Evolutionary conservation across 2,797 vertebrate genomes (phyloP).

Genomic region (Ibycter americanus): DNA sequence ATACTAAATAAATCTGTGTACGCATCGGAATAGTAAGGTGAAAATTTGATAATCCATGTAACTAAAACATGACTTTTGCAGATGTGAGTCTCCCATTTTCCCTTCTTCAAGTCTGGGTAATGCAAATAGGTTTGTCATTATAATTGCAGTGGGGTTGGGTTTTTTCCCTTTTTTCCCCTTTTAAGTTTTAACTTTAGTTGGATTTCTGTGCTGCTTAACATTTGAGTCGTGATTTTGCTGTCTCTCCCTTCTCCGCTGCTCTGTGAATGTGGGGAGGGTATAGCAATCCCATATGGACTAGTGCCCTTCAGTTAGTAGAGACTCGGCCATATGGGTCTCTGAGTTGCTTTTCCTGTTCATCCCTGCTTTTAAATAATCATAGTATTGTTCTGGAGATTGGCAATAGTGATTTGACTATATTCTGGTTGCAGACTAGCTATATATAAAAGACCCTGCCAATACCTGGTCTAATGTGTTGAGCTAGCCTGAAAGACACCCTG

Average conservation of each 20-base stretch:
- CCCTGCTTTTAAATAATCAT: background rate
- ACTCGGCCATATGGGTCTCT: background rate
- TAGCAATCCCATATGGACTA: background rate
- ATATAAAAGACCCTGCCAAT: background rate
- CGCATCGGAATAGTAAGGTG: background rate
- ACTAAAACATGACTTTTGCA: background rate
- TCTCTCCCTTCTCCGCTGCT: background rate
- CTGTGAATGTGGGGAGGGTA: fast-evolving
- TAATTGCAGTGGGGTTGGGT: background rate
- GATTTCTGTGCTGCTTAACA: background rate
- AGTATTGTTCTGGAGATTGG: background rate
- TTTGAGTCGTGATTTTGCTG: background rate
- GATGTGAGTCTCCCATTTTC: background rate
- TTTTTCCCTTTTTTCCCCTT: fast-evolving
- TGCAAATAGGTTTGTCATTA: background rate
- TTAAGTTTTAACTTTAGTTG: background rate
- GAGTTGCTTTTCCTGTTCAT: background rate
- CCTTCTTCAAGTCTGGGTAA: background rate
- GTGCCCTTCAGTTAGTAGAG: background rate
- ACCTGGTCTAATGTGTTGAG: background rate
- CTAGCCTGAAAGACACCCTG: background rate
- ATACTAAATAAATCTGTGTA: background rate
- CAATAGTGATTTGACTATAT: background rate
- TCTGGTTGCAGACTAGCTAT: background rate
- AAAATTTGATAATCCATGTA: background rate